Evolutionary conservation across 2,888 invertebrate genomes (phyloP), one percentile per base, ranked within the genome.

Genomic region (Ennomos quercinarius): DNA sequence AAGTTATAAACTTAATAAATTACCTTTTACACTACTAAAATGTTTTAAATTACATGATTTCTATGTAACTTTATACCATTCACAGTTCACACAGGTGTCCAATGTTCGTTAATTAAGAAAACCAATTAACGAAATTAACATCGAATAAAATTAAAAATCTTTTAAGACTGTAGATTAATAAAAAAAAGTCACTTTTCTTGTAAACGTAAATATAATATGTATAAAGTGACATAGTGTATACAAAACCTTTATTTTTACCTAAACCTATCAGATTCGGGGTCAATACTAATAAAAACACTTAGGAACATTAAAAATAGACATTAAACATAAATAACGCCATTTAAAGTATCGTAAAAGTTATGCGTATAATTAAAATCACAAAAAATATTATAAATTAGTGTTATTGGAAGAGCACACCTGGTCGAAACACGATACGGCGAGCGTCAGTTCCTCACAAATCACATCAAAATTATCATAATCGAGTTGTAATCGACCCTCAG

Each of bases 381-480:
- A 61, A 44, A 27, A 60, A 43, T 53, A 48, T 57, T 38, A 57
- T 51, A 48, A 58, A 57, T 60, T 55, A 54, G 54, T 63, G 68
- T 67, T 61, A 63, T 61, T 66, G 57, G 57, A 41, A 53, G 11
- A 49, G 71, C 64, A 64, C 73, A 73, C 72, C 72, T 73, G 73
- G 43, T n/a, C 13, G 66, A 53, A 66, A 68, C 42, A 2, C 55
- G 58, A 67, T 67, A 59, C 45, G 34, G 10, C 35, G 6, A 9
- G 13, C 48, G 57, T 57, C 61, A 48, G 35, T 10, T 43, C 13
- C 12, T 36, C 48, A 35, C 51, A 52, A 57, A 57, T 61, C 56
- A 52, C 36, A 44, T 27, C 8, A 9, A 11, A 27, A 61, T 57
- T 61, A 47, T 10, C 41, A 49, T 61, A 57, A 27, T 27, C 27